These are phyloP conservation scores for Triplophysa dalaica DNA, from an alignment of 2,113 vertebrate genomes.

Conservation along the genomic window DNA sequence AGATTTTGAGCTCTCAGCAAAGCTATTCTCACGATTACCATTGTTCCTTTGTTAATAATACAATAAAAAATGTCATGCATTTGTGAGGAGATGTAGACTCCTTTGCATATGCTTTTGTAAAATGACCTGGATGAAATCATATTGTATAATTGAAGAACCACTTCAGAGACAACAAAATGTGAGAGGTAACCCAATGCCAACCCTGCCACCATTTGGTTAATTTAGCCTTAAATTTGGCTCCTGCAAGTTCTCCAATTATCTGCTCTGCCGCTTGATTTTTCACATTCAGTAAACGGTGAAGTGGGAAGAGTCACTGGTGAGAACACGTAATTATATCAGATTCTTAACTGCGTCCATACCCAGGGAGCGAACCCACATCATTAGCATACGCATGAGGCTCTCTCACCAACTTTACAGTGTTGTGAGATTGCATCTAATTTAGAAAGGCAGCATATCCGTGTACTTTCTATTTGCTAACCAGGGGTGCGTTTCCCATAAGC, in stretches of 20 bases:
- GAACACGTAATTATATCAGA: not conserved
- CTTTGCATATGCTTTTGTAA: not conserved
- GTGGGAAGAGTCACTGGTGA: not conserved
- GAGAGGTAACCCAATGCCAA: not conserved
- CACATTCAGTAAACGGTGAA: not conserved
- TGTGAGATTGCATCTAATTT: slow-evolving; percentile 13
- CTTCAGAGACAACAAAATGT: not conserved
- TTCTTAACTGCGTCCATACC: not conserved
- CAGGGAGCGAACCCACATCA: not conserved
- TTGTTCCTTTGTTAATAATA: not conserved
- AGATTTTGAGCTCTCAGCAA: not conserved
- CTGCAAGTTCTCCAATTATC: slow-evolving; percentile 9
- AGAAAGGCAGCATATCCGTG: not conserved
- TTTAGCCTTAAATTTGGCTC: not conserved
- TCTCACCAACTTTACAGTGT: not conserved
- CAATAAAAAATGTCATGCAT: not conserved
- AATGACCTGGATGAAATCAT: not conserved
- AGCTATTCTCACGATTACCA: not conserved
- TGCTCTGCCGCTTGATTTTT: not conserved
- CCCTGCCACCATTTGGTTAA: not conserved
- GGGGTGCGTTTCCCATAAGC: no score
- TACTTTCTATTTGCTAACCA: not conserved
- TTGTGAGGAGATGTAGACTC: not conserved
- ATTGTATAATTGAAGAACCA: not conserved
- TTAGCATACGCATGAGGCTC: slow-evolving; percentile 3